Conservation (phyloP, 2,888 invertebrate species). For the Drosophila merina region DNA sequence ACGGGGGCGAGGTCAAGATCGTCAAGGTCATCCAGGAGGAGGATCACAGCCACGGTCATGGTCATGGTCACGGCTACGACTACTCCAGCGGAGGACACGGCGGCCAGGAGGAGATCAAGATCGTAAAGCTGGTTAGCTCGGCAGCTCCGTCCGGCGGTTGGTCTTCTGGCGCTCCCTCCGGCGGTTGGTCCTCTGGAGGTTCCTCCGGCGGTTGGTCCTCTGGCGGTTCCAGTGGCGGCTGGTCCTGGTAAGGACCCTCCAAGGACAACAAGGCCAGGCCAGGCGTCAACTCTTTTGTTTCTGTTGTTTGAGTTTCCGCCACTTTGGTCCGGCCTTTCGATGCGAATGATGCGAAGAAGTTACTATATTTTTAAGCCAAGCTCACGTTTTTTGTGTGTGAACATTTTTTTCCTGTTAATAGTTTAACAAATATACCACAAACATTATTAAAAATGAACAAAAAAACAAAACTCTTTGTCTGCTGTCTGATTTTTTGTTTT, state of each 20-base stretch:
- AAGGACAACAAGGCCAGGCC: constrained; percentile 41
- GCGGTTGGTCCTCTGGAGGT: constrained; percentile 49
- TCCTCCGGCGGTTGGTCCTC: constrained; percentile 36
- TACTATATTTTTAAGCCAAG: constrained; percentile 38
- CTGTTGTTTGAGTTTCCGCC: constrained; percentile 65
- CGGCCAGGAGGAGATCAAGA: constrained; percentile 36
- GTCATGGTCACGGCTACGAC: constrained; percentile 15
- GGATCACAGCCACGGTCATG: constrained; percentile 21
- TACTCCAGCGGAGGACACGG: constrained; percentile 21
- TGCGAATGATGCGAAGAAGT: too few relatives aligned
- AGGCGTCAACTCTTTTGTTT: constrained; percentile 57
- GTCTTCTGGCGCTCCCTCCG: constrained; percentile 34
- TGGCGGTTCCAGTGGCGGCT: constrained; percentile 37
- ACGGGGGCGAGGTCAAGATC: constrained; percentile 48
- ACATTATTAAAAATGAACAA: constrained; percentile 14
- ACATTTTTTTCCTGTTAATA: constrained; percentile 43
- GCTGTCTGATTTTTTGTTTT: background rate
- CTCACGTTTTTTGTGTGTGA: constrained; percentile 33
- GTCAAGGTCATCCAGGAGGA: constrained; percentile 55
- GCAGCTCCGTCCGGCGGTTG: constrained; percentile 39
- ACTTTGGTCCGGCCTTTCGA: constrained; percentile 29
- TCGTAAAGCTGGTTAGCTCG: constrained; percentile 42
- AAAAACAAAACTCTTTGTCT: constrained; percentile 10
- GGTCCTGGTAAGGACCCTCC: constrained; percentile 13
- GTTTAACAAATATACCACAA: constrained; percentile 49